phyloP scores from a whole-genome alignment of 1,140 invertebrate genomes.

The Eueides isabella region DNA sequence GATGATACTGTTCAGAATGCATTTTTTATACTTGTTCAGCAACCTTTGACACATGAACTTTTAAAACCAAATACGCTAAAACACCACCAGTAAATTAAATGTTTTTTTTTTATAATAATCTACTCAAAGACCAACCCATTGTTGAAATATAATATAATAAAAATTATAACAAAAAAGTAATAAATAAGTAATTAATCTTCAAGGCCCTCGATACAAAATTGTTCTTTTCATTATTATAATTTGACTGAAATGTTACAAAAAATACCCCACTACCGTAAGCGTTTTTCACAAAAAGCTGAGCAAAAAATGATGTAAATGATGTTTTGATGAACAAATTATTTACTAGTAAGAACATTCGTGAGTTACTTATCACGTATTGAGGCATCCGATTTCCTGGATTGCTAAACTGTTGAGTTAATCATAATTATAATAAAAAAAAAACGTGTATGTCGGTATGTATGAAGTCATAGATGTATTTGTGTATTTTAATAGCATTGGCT shows the following conservation, averaged over 20 bases:
- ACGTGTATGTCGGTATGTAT: not conserved
- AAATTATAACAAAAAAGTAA: not conserved
- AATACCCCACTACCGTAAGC: conserved; percentile 36
- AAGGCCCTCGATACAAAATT: conserved; percentile 33
- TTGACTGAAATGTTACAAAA: conserved; percentile 16
- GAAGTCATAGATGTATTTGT: not conserved
- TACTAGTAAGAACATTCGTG: not conserved
- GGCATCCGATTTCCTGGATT: conserved; percentile 1
- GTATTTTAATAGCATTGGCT: not conserved
- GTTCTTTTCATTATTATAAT: conserved; percentile 37
- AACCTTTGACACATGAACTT: too few species aligned
- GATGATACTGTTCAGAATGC: too few species aligned
- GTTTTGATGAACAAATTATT: conserved; percentile 6
- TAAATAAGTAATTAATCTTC: conserved; percentile 26
- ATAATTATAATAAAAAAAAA: not conserved
- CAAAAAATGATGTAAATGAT: conserved; percentile 17
- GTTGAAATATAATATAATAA: not conserved
- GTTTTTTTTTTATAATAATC: not conserved
- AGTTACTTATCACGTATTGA: not conserved
- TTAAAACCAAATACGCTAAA: not conserved
- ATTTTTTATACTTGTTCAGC: too few species aligned
- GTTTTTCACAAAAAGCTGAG: not conserved
- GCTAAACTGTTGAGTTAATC: conserved; percentile 7
- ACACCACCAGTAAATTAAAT: not conserved
- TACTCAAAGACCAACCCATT: not conserved